These are phyloP conservation scores for Caenorhabditis virilis DNA, from an alignment of 2,888 invertebrate genomes.

Conservation along the genomic window DNA sequence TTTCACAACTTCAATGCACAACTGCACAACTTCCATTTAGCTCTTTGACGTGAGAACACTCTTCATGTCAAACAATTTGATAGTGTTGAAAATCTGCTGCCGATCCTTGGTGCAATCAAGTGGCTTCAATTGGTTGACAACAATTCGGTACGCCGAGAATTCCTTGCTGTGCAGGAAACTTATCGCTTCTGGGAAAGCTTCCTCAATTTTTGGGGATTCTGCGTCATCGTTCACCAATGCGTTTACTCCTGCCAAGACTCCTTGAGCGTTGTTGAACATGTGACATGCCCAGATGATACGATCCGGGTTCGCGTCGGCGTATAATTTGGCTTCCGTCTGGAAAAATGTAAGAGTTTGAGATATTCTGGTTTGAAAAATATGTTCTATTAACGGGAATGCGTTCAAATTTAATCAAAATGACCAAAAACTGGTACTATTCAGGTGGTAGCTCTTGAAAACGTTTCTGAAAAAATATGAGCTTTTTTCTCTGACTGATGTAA, in stretches of 20 bases:
- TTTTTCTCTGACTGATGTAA: too few relatives aligned
- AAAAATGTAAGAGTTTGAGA: too few relatives aligned
- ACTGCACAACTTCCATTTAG: too few relatives aligned
- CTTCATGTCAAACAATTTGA: conserved; percentile 27
- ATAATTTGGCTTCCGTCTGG: conserved; percentile 29
- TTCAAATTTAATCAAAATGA: too few relatives aligned
- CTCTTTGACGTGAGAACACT: conserved; percentile 19
- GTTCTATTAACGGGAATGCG: too few relatives aligned
- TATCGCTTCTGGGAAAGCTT: conserved; percentile 28
- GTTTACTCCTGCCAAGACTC: conserved; percentile 9
- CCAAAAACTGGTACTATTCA: too few relatives aligned
- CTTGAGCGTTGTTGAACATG: conserved; percentile 29
- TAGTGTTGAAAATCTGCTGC: conserved; percentile 29
- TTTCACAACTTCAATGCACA: too few relatives aligned
- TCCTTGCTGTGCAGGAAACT: conserved; percentile 32
- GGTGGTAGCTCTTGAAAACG: not conserved
- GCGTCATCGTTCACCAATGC: conserved; percentile 18
- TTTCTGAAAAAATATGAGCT: not conserved
- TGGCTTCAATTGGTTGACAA: conserved; percentile 19
- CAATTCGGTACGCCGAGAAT: conserved; percentile 30
- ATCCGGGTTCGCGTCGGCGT: conserved; percentile 29
- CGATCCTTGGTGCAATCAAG: conserved; percentile 36
- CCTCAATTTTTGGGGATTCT: conserved; percentile 15
- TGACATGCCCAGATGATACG: conserved; percentile 36
- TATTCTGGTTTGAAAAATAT: too few relatives aligned